Conservation (phyloP, 2,888 invertebrate genomes). For the Byasa hedistus region DNA sequence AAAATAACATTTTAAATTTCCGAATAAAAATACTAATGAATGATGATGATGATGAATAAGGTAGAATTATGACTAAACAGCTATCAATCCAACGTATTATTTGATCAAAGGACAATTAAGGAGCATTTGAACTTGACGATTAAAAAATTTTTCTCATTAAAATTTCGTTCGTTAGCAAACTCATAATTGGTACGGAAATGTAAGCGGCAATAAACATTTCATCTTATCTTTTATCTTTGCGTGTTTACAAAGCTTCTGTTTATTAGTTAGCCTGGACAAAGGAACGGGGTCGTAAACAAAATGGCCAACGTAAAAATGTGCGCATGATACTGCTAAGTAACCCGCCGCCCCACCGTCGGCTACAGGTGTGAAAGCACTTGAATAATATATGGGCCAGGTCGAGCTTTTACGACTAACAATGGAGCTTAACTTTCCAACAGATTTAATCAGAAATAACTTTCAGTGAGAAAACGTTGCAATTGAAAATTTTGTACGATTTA, state of each 20-base stretch:
- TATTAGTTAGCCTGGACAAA: conserved; percentile 9
- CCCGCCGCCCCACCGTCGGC: conserved; percentile 17
- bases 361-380: conserved; percentile 25
- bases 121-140: too few species aligned
- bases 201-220: not conserved
- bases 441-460: conserved; percentile 10
- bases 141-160: too few species aligned
- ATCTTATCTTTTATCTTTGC: not conserved
- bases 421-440: not conserved
- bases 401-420: conserved; percentile 10
- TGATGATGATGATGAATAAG: too few species aligned
- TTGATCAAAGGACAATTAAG: too few species aligned
- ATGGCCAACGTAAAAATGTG: conserved; percentile 24
- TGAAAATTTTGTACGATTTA: too few species aligned
- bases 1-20: too few species aligned
- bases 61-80: too few species aligned
- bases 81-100: too few species aligned
- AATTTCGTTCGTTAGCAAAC: too few species aligned
- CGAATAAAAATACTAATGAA: too few species aligned
- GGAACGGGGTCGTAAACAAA: conserved; percentile 16
- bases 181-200: too few species aligned
- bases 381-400: conserved; percentile 11
- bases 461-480: too few species aligned
- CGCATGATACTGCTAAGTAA: conserved; percentile 27
- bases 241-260: conserved; percentile 8